Evolutionary conservation across 1,140 invertebrate species (phyloP).

Genomic region (Euwallacea fornicatus): DNA sequence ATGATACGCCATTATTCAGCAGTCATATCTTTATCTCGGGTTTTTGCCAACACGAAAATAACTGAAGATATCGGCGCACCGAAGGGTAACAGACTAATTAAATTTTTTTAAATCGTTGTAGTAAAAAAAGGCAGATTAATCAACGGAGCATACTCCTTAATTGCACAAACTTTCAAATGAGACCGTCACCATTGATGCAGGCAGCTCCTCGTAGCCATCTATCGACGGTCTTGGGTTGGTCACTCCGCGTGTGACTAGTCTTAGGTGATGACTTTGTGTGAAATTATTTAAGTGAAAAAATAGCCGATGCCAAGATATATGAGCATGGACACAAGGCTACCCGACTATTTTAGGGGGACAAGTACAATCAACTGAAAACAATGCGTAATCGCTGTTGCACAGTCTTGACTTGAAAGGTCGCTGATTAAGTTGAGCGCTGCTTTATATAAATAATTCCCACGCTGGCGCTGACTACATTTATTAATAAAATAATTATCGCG

Average conservation of each 20-base stretch:
- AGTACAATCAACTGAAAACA: conserved; percentile 26
- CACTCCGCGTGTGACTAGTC: not conserved
- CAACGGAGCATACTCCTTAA: too few species aligned
- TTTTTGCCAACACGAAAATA: conserved; percentile 6
- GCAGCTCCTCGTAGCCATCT: too few species aligned
- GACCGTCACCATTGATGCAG: too few species aligned
- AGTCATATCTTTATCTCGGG: conserved; percentile 6
- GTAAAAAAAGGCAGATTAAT: too few species aligned
- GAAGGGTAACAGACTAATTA: conserved; percentile 6
- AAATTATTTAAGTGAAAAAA: conserved; percentile 5
- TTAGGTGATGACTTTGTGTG: conserved; percentile 1
- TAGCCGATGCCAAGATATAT: conserved; percentile 8
- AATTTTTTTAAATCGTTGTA: not conserved
- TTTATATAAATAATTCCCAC: conserved; percentile 29
- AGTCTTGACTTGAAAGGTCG: conserved; percentile 21
- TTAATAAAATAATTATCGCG: conserved; percentile 29
- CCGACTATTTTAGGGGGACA: conserved; percentile 16
- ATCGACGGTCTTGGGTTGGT: too few species aligned
- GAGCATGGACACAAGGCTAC: conserved; percentile 5
- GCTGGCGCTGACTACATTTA: conserved; percentile 30
- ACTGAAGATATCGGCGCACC: not conserved
- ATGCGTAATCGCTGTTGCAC: conserved; percentile 17
- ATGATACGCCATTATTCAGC: conserved; percentile 5
- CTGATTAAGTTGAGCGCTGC: conserved; percentile 22
- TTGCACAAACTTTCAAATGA: too few species aligned